Evolutionary conservation across 2,888 invertebrate genomes (phyloP).

Genomic region (Dinocampus coccinellae): DNA sequence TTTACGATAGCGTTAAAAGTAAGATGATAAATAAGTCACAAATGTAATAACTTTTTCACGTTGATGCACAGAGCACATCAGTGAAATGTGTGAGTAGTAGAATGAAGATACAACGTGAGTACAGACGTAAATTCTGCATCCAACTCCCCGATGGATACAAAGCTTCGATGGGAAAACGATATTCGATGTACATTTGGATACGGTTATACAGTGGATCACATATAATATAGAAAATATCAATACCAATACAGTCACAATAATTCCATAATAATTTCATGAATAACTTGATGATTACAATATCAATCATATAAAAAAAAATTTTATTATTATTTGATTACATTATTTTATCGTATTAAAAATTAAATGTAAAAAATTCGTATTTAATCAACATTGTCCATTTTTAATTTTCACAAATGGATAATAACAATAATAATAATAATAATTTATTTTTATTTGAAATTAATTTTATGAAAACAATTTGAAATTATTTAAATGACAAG

Average conservation of each 20-base stretch:
- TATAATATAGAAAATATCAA: slow-evolving; percentile 3
- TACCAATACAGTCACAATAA: slow-evolving; percentile 1
- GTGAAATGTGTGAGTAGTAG: not conserved
- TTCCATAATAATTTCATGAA: slow-evolving; percentile 34
- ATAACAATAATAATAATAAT: no score
- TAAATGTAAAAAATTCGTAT: no score
- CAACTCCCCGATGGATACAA: slow-evolving; percentile 21
- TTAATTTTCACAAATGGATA: no score
- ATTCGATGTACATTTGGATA: slow-evolving; percentile 6
- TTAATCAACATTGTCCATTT: no score
- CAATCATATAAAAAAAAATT: slow-evolving; percentile 5
- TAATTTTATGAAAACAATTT: no score
- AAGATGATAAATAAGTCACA: not conserved
- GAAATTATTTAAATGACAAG: not conserved
- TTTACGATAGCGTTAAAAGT: not conserved
- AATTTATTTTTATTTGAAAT: no score
- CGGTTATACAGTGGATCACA: not conserved
- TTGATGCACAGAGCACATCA: not conserved
- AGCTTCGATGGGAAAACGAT: slow-evolving; percentile 21
- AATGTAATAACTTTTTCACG: slow-evolving; percentile 1
- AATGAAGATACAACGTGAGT: not conserved
- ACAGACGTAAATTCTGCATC: slow-evolving; percentile 23
- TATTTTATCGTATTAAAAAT: no score
- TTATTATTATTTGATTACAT: no score
- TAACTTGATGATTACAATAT: slow-evolving; percentile 35